A percentile compares a stretch with the other conserved stretches of the same genome.
phyloP scores from a whole-genome alignment of 2,888 invertebrate genomes.

The Pharmacophagus antenor region DNA sequence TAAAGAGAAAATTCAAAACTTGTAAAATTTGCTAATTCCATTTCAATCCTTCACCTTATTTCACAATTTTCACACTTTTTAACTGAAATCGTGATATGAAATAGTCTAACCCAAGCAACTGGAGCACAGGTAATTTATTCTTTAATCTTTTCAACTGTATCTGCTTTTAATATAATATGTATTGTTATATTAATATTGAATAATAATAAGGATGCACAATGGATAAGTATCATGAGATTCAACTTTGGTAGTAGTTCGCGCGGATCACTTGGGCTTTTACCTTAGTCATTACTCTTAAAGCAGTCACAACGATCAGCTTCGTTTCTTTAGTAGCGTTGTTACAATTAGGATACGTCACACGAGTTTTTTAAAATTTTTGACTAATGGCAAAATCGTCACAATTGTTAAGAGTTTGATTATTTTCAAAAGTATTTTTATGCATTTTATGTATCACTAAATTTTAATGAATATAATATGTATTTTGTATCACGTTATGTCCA shows the following conservation, averaged over 20 bases:
- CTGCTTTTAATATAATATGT: conserved; percentile 36
- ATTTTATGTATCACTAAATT: conserved; percentile 51
- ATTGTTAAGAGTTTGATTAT: conserved; percentile 72
- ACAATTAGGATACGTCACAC: conserved; percentile 43
- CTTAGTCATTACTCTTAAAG: conserved; percentile 43
- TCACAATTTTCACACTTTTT: conserved; percentile 35
- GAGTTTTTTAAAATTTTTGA: conserved; percentile 60
- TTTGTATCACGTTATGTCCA: conserved; percentile 44
- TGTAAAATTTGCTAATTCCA: not conserved
- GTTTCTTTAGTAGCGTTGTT: conserved; percentile 48
- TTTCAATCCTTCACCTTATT: conserved; percentile 12
- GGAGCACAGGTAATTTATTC: conserved; percentile 67
- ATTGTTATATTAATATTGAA: conserved; percentile 30
- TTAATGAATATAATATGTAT: conserved; percentile 43
- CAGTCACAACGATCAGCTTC: conserved; percentile 50
- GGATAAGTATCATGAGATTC: conserved; percentile 32
- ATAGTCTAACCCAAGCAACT: conserved; percentile 51
- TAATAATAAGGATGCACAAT: conserved; percentile 41
- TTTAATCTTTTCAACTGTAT: conserved; percentile 43
- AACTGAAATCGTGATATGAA: conserved; percentile 34
- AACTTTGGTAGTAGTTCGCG: conserved; percentile 42
- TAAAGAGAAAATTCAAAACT: not conserved
- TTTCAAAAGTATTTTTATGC: conserved; percentile 49
- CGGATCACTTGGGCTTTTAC: conserved; percentile 55
- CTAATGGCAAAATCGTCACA: conserved; percentile 79